Evolutionary conservation across 2,113 vertebrate genomes (phyloP).

Genomic region (Gavialis gangeticus): DNA sequence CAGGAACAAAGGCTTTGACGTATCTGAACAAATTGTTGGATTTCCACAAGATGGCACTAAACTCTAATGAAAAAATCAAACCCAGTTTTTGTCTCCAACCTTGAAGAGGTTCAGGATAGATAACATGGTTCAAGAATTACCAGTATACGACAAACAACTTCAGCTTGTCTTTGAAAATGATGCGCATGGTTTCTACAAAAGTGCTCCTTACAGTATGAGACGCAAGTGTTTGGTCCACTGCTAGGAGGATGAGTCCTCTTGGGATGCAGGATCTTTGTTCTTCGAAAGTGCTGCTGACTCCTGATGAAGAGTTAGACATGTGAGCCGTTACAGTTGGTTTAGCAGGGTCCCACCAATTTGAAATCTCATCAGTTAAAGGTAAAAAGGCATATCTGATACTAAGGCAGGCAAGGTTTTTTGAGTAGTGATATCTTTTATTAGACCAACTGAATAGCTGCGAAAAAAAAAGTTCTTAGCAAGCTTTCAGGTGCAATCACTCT

Average conservation of each 20-base stretch:
- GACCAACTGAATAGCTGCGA: no score
- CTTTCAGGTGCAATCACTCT: no score
- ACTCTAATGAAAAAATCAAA: neutral
- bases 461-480: no score
- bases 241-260: accelerated
- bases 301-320: neutral
- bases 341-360: neutral
- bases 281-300: neutral
- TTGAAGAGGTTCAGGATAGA: neutral
- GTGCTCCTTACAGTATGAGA: accelerated
- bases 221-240: accelerated
- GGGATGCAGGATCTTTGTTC: neutral
- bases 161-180: accelerated
- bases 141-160: accelerated
- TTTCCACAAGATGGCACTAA: conserved; percentile 34
- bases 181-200: accelerated
- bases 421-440: no score
- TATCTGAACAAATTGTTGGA: neutral
- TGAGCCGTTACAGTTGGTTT: neutral
- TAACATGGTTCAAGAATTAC: neutral
- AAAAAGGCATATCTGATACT: neutral
- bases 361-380: neutral
- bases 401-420: no score
- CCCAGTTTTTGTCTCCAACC: accelerated
- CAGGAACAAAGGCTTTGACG: accelerated